Conservation (phyloP, 2,113 vertebrate genomes). For the Clarias gariepinus region DNA sequence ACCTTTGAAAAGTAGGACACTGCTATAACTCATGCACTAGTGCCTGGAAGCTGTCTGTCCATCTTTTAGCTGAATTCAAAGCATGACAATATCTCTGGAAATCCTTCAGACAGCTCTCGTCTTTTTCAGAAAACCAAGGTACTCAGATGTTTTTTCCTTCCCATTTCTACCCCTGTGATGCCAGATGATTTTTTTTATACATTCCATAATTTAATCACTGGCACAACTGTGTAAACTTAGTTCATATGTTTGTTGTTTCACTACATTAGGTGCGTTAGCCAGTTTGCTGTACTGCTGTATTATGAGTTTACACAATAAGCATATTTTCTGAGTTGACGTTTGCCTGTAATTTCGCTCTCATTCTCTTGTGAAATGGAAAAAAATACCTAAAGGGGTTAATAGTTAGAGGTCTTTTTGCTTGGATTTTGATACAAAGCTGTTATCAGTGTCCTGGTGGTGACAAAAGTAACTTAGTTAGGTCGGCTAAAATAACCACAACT, state of each 20-base stretch:
- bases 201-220: neutral
- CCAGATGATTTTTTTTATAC: neutral
- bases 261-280: neutral
- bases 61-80: neutral
- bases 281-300: neutral
- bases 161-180: neutral
- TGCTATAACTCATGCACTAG: conserved; percentile 48
- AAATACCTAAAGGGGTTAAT: neutral
- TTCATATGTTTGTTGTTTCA: neutral
- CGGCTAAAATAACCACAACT: too few relatives aligned
- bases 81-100: neutral
- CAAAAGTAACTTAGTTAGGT: too few relatives aligned
- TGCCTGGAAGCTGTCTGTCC: neutral
- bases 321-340: neutral
- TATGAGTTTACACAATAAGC: neutral
- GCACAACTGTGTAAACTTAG: neutral
- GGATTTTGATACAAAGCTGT: neutral
- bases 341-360: neutral
- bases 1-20: conserved; percentile 47
- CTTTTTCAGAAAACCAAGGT: neutral
- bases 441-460: neutral
- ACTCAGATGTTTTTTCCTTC: neutral
- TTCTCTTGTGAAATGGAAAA: neutral
- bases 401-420: neutral
- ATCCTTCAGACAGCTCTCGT: neutral